Base-by-base conservation (phyloP, 2,888 invertebrate species). In the Lingula anatina region DNA sequence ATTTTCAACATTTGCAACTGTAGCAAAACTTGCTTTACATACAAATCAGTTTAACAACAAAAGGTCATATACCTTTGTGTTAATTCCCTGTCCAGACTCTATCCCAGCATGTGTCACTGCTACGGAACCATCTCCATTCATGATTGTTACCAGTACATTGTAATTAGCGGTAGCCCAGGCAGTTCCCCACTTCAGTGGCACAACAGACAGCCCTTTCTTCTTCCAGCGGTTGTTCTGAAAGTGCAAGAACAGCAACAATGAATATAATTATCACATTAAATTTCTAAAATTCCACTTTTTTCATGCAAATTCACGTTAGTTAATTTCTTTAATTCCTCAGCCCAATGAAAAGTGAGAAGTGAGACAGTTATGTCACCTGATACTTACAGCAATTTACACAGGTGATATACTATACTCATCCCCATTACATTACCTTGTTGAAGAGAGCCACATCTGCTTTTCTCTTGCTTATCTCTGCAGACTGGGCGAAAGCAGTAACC, bases 1-100 rank as follows among this genome's bases (percentile, higher is more conserved):
- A n/a, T n/a, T n/a, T n/a, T n/a, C n/a, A n/a, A n/a, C n/a, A n/a
- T n/a, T n/a, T n/a, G n/a, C n/a, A n/a, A n/a, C n/a, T n/a, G n/a
- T n/a, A n/a, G n/a, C n/a, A n/a, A n/a, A n/a, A n/a, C n/a, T n/a
- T n/a, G n/a, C n/a, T n/a, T n/a, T n/a, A n/a, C n/a, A n/a, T n/a
- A n/a, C n/a, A n/a, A n/a, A n/a, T n/a, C n/a, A n/a, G n/a, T n/a
- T n/a, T n/a, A n/a, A n/a, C n/a, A n/a, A n/a, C n/a, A n/a, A n/a
- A n/a, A n/a, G n/a, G n/a, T n/a, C n/a, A n/a, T n/a, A n/a, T 40
- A 79, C 80, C 79, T 88, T 88, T 0, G 88, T 88, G 56, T 88
- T 85, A 36, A 87, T 81, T 9, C 89, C 90, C 78, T 90, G 90
- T 0, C 90, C 90, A 60, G 71, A 68, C 59, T 76, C 76, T 31